Conservation (phyloP, 1,140 invertebrate species). For the Charaxes varanes region DNA sequence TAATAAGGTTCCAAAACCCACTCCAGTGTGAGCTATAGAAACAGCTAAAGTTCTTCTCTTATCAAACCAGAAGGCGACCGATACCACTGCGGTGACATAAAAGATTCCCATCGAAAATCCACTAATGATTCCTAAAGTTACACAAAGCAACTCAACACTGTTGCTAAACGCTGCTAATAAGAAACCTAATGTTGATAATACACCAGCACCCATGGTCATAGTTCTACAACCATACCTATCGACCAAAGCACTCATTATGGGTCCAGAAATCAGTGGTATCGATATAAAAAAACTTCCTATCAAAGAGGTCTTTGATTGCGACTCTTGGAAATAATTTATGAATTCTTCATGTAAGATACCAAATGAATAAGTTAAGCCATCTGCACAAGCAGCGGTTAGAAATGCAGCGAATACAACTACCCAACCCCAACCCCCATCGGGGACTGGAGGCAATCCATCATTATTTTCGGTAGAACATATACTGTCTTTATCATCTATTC, state of each 20-base stretch:
- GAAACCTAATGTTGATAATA: slow-evolving; percentile 85
- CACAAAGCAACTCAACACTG: slow-evolving; percentile 82
- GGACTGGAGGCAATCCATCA: slow-evolving; percentile 45
- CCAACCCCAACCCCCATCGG: slow-evolving; percentile 80
- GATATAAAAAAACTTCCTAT: slow-evolving; percentile 91
- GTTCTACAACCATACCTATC: slow-evolving; percentile 89
- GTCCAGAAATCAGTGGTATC: slow-evolving; percentile 88
- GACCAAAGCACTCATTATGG: slow-evolving; percentile 89
- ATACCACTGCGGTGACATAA: slow-evolving; percentile 91
- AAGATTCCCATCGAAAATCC: slow-evolving; percentile 89
- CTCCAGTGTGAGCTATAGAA: slow-evolving; percentile 56
- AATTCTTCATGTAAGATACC: slow-evolving; percentile 91
- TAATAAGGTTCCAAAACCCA: slow-evolving; percentile 79
- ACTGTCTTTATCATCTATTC: slow-evolving; percentile 43
- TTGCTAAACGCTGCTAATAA: slow-evolving; percentile 82
- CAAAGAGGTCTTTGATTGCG: slow-evolving; percentile 87
- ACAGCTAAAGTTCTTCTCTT: slow-evolving; percentile 92
- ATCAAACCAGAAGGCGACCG: slow-evolving; percentile 97
- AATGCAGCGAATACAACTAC: slow-evolving; percentile 89
- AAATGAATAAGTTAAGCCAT: slow-evolving; percentile 94
- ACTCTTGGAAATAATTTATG: slow-evolving; percentile 84
- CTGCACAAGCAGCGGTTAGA: slow-evolving; percentile 89
- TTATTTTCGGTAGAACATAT: slow-evolving; percentile 39
- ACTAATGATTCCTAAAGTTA: slow-evolving; percentile 90
- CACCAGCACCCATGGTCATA: slow-evolving; percentile 86